Evolutionary conservation across 1,140 invertebrate genomes (phyloP).

Genomic region (Bactericera cockerelli): DNA sequence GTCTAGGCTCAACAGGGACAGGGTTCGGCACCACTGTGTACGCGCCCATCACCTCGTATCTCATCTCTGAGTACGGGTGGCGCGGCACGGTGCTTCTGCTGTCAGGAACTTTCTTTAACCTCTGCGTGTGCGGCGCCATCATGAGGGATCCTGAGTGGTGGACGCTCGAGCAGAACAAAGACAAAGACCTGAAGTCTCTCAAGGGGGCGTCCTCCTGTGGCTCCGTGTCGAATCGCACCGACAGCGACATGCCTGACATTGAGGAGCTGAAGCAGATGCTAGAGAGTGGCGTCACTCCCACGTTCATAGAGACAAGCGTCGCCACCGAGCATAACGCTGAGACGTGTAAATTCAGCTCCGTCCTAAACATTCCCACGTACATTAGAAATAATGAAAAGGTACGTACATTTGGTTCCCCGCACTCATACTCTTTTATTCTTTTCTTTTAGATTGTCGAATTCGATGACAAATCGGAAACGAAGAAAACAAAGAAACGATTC

Average conservation of each 20-base stretch:
- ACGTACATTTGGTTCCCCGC: conserved; percentile 6
- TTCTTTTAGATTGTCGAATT: conserved; percentile 5
- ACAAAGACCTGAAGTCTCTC: conserved; percentile 13
- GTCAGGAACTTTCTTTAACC: conserved; percentile 69
- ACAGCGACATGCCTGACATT: conserved; percentile 38
- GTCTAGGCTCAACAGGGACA: conserved; percentile 77
- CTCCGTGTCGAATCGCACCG: conserved; percentile 25
- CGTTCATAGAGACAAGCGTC: conserved; percentile 46
- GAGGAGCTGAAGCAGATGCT: conserved; percentile 49
- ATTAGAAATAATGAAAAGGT: conserved; percentile 49
- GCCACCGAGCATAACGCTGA: conserved; percentile 32
- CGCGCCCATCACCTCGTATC: conserved; percentile 58
- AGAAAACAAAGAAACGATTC: background rate
- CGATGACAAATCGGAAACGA: background rate
- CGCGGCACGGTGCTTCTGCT: conserved; percentile 63
- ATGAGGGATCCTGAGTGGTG: conserved; percentile 75
- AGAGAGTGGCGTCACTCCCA: conserved; percentile 43
- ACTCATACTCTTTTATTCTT: background rate
- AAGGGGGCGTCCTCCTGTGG: background rate
- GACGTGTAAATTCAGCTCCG: conserved; percentile 33
- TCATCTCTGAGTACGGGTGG: conserved; percentile 66
- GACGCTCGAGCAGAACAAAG: conserved; percentile 41
- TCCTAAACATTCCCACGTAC: conserved; percentile 56
- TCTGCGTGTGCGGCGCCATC: conserved; percentile 71
- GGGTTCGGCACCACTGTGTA: conserved; percentile 73